Conservation (phyloP, 1,140 invertebrate genomes). For the Saccostrea echinata region DNA sequence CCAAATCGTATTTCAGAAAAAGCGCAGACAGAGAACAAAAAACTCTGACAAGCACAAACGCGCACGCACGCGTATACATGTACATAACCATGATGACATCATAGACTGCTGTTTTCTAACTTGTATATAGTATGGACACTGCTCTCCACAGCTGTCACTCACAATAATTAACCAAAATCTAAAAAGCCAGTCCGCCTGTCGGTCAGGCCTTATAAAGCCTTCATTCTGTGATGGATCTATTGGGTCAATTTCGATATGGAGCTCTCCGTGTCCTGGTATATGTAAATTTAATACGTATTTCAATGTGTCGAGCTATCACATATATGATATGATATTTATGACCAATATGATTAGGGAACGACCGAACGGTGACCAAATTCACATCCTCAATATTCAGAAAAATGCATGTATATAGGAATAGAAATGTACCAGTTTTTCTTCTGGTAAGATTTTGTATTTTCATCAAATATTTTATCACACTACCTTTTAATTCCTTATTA, state of each 20-base stretch:
- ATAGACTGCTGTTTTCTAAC: background rate
- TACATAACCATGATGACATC: too few species aligned
- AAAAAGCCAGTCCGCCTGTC: background rate
- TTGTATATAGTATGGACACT: background rate
- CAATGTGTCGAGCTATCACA: background rate
- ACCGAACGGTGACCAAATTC: background rate
- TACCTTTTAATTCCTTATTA: too few species aligned
- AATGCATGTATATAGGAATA: background rate
- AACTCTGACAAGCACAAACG: too few species aligned
- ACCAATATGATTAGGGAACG: conserved; percentile 18
- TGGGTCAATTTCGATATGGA: background rate
- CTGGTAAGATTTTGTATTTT: background rate
- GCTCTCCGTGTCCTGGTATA: background rate
- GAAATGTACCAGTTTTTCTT: background rate
- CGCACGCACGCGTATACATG: too few species aligned
- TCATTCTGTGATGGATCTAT: conserved; percentile 15
- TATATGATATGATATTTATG: background rate
- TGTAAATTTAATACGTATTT: background rate
- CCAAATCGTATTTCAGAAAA: too few species aligned
- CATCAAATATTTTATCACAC: too few species aligned
- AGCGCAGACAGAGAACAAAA: too few species aligned
- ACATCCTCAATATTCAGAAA: background rate
- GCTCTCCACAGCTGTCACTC: background rate
- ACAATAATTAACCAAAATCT: background rate
- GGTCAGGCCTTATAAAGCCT: background rate